Evolutionary conservation across 2,888 invertebrate species (phyloP).

Genomic region (Lycaena phlaeas): DNA sequence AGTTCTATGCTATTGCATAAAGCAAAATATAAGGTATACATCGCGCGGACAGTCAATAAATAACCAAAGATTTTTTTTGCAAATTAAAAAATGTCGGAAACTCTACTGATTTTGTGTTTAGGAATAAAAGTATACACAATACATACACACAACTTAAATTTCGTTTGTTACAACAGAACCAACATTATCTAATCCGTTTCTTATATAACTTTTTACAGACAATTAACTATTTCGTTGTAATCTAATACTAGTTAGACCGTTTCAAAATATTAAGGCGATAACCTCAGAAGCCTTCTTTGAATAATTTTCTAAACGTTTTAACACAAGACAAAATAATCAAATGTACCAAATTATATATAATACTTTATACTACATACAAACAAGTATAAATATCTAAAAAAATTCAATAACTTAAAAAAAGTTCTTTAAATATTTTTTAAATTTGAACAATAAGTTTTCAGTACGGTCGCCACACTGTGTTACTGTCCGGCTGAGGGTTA

Average conservation of each 20-base stretch:
- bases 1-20: too few species aligned
- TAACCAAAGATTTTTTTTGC: too few species aligned
- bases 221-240: conserved; percentile 50
- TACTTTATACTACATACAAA: conserved; percentile 1
- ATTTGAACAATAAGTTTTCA: too few species aligned
- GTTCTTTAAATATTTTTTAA: too few species aligned
- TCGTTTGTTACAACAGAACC: neutral
- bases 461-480: conserved; percentile 86
- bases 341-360: neutral
- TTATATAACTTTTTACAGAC: conserved; percentile 25
- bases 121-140: too few species aligned
- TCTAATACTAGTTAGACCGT: conserved; percentile 16
- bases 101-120: too few species aligned
- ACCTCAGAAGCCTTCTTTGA: neutral
- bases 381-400: neutral
- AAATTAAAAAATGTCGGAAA: too few species aligned
- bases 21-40: too few species aligned
- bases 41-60: too few species aligned
- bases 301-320: conserved; percentile 4
- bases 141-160: too few species aligned
- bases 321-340: neutral
- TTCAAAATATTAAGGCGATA: neutral
- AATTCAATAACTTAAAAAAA: neutral
- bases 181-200: neutral
- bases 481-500: conserved; percentile 75